Evolutionary conservation across 2,888 invertebrate genomes (phyloP), one percentile per base, ranked within the genome.

Genomic region (Leptinotarsa tumamoca): DNA sequence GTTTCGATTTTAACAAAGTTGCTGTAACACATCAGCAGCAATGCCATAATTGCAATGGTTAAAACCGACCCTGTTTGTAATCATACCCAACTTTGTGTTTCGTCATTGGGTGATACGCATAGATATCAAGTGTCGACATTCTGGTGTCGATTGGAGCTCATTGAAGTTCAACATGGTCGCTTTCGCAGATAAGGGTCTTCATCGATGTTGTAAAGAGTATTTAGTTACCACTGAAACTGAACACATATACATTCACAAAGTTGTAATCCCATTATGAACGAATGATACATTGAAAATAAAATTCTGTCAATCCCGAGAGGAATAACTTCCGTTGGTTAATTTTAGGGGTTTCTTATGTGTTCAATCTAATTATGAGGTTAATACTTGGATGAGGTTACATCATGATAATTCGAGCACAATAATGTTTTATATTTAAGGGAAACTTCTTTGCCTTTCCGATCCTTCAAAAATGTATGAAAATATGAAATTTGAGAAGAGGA

Each of bases 61-160:
- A 27, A 27, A 43, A 13, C 63, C 63, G 63, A 67, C 72, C 69
- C 71, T 71, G 76, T n/a, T 67, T 69, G 78, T 75, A 79, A 79
- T 79, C 75, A 75, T 54, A 63, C 68, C 67, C 76, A 73, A 73
- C 74, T 72, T 70, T 72, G 71, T 61, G 69, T 72, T 75, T 66
- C 68, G 71, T 77, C 78, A 77, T 78, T 79, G 78, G 79, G 56
- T 75, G 79, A 74, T 75, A 70, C 50, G 70, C 58, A 43, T 13
- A 23, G 49, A 70, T 70, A 70, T 70, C 70, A 70, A 61, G 58
- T 70, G 49, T 69, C 69, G 21, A 58, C 56, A 21, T 49, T 43
- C 21, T 33, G 23, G 70, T 50, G 58, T 70, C 70, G 70, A 70
- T 70, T 70, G 70, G 70, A 58, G 10, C 54, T 18, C 54, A 3